These are phyloP conservation scores for Gephyroberyx darwinii DNA, from an alignment of 2,797 vertebrate species.

Conservation along the genomic window DNA sequence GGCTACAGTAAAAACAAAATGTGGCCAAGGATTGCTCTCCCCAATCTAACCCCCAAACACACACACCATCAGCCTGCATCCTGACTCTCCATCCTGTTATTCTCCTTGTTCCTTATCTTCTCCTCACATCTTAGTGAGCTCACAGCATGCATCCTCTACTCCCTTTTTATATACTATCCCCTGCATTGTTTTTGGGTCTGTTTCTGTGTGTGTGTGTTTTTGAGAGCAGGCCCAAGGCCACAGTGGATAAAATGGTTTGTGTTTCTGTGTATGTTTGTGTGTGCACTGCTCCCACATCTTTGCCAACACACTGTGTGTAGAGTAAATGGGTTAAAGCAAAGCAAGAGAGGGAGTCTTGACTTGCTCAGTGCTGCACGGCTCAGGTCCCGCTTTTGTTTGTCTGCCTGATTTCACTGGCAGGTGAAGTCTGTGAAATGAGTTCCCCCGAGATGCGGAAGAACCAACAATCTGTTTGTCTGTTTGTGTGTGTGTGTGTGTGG, in stretches of 20 bases:
- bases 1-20: conserved; percentile 27
- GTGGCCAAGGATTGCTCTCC: conserved; percentile 15
- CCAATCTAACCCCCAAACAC: conserved; percentile 6
- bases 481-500: conserved; percentile 27
- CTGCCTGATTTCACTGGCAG: conserved; percentile 51
- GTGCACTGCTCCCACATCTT: background rate
- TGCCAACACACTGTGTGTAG: conserved; percentile 10
- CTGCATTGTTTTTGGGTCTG: conserved; percentile 37
- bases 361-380: background rate
- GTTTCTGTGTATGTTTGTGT: conserved; percentile 10
- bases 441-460: conserved; percentile 52
- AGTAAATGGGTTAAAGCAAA: conserved; percentile 39
- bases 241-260: conserved; percentile 20
- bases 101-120: conserved; percentile 65
- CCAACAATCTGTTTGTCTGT: conserved; percentile 45
- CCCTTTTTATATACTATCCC: conserved; percentile 44
- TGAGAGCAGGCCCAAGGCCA: conserved; percentile 29
- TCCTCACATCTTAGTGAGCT: conserved; percentile 65
- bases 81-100: conserved; percentile 77
- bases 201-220: conserved; percentile 18
- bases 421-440: conserved; percentile 57
- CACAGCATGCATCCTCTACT: conserved; percentile 68
- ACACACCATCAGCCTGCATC: conserved; percentile 56
- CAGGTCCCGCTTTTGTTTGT: conserved; percentile 42
- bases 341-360: conserved; percentile 19